phyloP scores from a whole-genome alignment of 1,140 invertebrate genomes.

The Drosophila persimilis region DNA sequence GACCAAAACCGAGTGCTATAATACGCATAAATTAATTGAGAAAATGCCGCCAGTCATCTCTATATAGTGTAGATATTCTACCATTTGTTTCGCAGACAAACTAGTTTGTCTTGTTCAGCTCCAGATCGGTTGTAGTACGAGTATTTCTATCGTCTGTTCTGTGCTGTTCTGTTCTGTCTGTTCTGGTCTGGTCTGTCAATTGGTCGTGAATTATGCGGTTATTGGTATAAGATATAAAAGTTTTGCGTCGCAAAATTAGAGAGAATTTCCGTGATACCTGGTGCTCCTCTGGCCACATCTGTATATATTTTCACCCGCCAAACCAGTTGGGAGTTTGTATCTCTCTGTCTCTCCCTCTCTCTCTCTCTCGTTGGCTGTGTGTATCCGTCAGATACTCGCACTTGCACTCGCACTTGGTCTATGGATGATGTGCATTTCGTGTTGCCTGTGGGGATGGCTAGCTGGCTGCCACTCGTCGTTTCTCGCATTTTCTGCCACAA shows the following conservation, averaged over 20 bases:
- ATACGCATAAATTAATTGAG: conserved; percentile 25
- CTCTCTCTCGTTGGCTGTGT: background rate
- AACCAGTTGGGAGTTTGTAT: conserved; percentile 44
- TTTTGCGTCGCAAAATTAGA: conserved; percentile 50
- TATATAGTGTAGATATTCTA: background rate
- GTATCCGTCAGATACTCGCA: conserved; percentile 43
- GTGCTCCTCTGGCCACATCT: conserved; percentile 1
- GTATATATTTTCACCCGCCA: conserved; percentile 51
- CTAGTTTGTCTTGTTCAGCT: conserved; percentile 43
- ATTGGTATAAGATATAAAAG: conserved; percentile 32
- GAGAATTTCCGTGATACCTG: conserved; percentile 49
- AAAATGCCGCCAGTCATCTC: conserved; percentile 27
- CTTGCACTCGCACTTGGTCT: conserved; percentile 27
- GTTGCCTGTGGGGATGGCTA: no score
- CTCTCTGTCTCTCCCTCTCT: background rate
- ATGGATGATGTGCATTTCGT: conserved; percentile 24
- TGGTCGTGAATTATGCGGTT: conserved; percentile 32
- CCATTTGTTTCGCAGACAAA: conserved; percentile 22
- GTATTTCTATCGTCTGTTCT: conserved; percentile 6
- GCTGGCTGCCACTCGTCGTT: conserved; percentile 1
- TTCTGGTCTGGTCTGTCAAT: conserved; percentile 14
- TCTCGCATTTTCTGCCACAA: conserved; percentile 40
- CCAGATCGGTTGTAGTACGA: conserved; percentile 38
- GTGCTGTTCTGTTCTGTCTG: no score
- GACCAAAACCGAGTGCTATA: conserved; percentile 18